phyloP scores from a whole-genome alignment of 2,113 vertebrate species.

The Apeltes quadracus region DNA sequence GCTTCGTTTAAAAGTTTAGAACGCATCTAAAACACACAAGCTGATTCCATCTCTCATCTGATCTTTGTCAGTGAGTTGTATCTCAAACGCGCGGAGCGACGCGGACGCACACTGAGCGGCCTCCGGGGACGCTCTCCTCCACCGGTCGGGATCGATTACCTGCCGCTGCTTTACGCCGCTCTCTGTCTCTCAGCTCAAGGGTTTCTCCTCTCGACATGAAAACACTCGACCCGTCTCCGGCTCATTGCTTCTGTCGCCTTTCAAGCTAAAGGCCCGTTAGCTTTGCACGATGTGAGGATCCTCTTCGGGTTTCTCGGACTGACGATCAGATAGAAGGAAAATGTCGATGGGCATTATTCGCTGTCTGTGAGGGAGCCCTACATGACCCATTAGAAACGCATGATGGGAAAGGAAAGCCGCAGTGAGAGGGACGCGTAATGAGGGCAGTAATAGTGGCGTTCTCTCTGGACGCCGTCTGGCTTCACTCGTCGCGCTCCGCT shows the following conservation, averaged over 20 bases:
- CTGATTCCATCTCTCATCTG: too few species aligned
- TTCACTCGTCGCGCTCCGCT: constrained; percentile 9
- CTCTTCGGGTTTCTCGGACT: too few species aligned
- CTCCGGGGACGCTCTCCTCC: constrained; percentile 22
- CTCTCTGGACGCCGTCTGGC: constrained; percentile 5
- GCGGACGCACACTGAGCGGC: constrained; percentile 18
- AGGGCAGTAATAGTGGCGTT: not conserved
- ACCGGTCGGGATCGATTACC: constrained; percentile 50
- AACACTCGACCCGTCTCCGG: constrained; percentile 34
- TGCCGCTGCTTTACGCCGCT: constrained; percentile 1
- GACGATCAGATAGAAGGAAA: not conserved
- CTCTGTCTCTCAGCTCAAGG: constrained; percentile 50
- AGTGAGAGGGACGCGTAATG: not conserved
- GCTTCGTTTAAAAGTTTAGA: not conserved
- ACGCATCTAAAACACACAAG: too few species aligned
- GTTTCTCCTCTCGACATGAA: constrained; percentile 46
- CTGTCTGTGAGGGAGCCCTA: not conserved
- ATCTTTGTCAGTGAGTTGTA: constrained; percentile 25
- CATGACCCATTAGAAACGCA: not conserved
- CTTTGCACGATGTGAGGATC: not conserved
- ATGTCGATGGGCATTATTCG: not conserved
- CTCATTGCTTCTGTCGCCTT: not conserved
- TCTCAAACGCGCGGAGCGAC: constrained; percentile 5
- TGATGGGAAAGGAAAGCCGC: not conserved
- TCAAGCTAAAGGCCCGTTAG: not conserved